Base-by-base conservation (phyloP, 1,140 invertebrate genomes). In the Pseudoatta argentina region DNA sequence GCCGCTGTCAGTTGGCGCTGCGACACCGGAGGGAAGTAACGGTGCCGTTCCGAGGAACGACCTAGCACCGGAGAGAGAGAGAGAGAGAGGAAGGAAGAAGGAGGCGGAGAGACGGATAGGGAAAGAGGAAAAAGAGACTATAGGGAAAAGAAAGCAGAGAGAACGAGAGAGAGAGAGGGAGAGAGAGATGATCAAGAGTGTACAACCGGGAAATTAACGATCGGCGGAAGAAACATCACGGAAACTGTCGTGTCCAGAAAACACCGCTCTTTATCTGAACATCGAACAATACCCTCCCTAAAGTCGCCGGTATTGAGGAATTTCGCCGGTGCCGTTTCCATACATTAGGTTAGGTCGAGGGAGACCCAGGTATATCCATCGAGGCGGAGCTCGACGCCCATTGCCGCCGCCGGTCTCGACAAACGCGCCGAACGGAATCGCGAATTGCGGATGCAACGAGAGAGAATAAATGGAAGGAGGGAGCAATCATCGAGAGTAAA, bases 1-100 rank as follows among this genome's bases (percentile, higher is more conserved):
- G 76, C 89, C 82, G 88, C 89, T 93, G 93, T 93, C 93, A 92
- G 92, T 93, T 91, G 91, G 89, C 91, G 92, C 90, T 92, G 91
- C 88, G 92, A 92, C 92, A 92, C 69, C 87, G 89, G 75, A 89
- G 86, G 83, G 88, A 89, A 79, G 89, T 82, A 89, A 89, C 86
- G 91, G 88, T 91, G 79, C 86, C 87, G 86, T 87, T 92, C 81
- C 85, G 63, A 59, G 64, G 87, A 71, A 76, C 83, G 66, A 88
- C 72, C 75, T 61, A 86, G 79, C 86, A 86, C 85, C 85, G 81
- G 55, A 82, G 85, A 71, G 59, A 77, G 18, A 78, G 61, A 16
- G 24, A 71, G 39, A 44, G 39, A 10, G 44, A 27, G 27, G 27
- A 27, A 57, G 53, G 57, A 61, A 79, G 69, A 57, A 24, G n/a